Evolutionary conservation across 2,888 invertebrate genomes (phyloP).

Genomic region (Spodoptera exigua): DNA sequence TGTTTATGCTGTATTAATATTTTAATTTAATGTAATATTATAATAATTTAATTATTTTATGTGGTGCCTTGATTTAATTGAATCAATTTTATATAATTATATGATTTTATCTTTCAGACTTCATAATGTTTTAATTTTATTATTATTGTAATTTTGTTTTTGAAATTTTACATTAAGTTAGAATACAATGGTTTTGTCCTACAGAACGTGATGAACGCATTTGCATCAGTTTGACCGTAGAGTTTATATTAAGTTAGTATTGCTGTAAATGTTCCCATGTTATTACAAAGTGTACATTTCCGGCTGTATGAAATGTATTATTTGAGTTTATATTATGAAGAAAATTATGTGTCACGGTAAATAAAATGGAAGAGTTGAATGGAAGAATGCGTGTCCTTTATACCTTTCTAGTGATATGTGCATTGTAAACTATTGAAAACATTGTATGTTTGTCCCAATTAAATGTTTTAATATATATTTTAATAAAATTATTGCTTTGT

Average conservation of each 20-base stretch:
- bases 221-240: constrained; percentile 60
- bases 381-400: constrained; percentile 84
- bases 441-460: constrained; percentile 89
- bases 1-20: constrained; percentile 78
- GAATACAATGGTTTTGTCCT: constrained; percentile 49
- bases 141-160: constrained; percentile 60
- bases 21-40: constrained; percentile 74
- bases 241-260: constrained; percentile 55
- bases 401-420: constrained; percentile 85
- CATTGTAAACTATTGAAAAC: constrained; percentile 88
- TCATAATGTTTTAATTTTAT: constrained; percentile 56
- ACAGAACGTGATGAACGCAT: constrained; percentile 62
- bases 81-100: constrained; percentile 70
- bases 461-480: constrained; percentile 90
- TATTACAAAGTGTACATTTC: constrained; percentile 60
- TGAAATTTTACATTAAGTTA: constrained; percentile 51
- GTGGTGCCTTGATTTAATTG: constrained; percentile 85
- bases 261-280: constrained; percentile 60
- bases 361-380: constrained; percentile 65
- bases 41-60: constrained; percentile 75
- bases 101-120: constrained; percentile 53
- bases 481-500: constrained; percentile 78
- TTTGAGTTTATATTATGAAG: constrained; percentile 55
- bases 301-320: constrained; percentile 58
- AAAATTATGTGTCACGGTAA: constrained; percentile 51